These are phyloP conservation scores for Mirza zaza DNA, from an alignment of 2,113 vertebrate genomes.

Conservation along the genomic window DNA sequence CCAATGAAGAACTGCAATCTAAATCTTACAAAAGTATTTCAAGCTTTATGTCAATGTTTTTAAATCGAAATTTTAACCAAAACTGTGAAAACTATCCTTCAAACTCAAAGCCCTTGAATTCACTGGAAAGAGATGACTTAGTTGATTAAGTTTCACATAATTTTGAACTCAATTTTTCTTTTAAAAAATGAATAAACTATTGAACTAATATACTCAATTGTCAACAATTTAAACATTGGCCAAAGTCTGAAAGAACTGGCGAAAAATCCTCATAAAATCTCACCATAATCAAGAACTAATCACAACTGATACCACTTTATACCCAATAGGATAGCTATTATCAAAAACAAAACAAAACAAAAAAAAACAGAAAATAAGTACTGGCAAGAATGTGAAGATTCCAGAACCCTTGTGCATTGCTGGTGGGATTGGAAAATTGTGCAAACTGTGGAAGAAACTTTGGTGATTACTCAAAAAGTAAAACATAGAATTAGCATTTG, in stretches of 20 bases:
- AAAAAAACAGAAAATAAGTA: not conserved
- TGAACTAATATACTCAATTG: not conserved
- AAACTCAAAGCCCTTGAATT: not conserved
- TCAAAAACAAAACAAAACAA: not conserved
- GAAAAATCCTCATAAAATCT: not conserved
- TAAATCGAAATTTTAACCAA: conserved; percentile 7
- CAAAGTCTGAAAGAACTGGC: not conserved
- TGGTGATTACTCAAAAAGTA: not conserved
- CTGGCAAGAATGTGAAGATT: not conserved
- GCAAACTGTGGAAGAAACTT: not conserved
- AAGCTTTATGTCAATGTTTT: conserved; percentile 13
- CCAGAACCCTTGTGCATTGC: not conserved
- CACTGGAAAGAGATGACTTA: not conserved
- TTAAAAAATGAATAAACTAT: not conserved
- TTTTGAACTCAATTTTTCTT: not conserved
- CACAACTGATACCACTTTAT: not conserved
- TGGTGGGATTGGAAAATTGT: not conserved
- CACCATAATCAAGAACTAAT: not conserved
- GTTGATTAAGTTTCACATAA: not conserved
- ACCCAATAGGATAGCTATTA: not conserved
- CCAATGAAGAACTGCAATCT: not conserved
- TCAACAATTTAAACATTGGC: not conserved
- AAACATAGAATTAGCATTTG: not conserved
- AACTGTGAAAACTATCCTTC: not conserved
- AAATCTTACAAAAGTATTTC: not conserved